Evolutionary conservation across 2,113 vertebrate species (phyloP), one percentile per base, ranked within the genome.

Genomic region (Carollia perspicillata): DNA sequence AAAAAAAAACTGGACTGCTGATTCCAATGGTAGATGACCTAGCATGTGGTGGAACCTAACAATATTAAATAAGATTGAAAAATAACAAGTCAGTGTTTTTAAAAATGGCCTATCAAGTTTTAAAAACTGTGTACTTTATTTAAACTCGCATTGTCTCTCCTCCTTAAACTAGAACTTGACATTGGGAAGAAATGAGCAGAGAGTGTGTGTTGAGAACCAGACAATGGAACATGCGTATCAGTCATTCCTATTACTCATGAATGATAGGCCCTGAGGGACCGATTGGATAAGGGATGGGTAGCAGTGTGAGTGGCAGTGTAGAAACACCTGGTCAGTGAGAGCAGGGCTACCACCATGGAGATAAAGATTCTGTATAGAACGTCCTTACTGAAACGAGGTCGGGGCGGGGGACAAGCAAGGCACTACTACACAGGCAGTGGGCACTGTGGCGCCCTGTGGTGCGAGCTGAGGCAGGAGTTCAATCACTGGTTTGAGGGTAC

Each of bases 241-340:
- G 37, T 23, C 68, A 26, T 71, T 40, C 20, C 22, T 71, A 11
- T 68, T n/a, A 35, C 40, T 71, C 37, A 23, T 5, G 35, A 71
- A 40, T 5, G 35, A 2, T 26, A 69, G 18, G 22, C 20, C 55
- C 55, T 58, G 55, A 58, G 8, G 3, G 53, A 22, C 7, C 8
- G 8, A 17, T 5, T 3, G 10, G 22, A 4, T 28, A 5, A 51
- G 35, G 49, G n/a, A 2, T 17, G 5, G 23, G 17, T 8, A 77
- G 17, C 12, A n/a, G 8, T 10, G 23, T 5, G 4, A 8, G 10
- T 0, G 0, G 35, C 40, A 53, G 30, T 11, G 30, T 30, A 28
- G n/a, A 30, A 22, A 40, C 18, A 20, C 37, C 33, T 28, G 8
- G 44, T 3, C 10, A 35, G 11, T 16, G 35, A 74, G 30, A 42